These are phyloP conservation scores for Lissonota sp. DNA, from an alignment of 2,888 invertebrate species.

Conservation along the genomic window DNA sequence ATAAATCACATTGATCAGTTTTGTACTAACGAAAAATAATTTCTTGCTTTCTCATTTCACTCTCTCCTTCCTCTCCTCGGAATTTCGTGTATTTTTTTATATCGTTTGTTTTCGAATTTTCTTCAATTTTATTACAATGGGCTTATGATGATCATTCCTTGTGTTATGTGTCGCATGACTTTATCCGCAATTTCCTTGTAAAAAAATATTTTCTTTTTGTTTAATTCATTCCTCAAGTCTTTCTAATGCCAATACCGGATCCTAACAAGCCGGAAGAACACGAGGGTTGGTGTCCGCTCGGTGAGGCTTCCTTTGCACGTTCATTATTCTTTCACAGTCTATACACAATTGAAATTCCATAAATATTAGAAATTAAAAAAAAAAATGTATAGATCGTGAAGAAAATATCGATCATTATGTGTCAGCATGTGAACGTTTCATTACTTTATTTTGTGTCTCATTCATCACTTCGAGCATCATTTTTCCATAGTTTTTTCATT, in stretches of 20 bases:
- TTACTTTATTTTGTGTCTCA: conserved; percentile 35
- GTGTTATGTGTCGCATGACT: conserved; percentile 52
- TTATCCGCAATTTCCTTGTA: conserved; percentile 24
- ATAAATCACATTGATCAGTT: conserved; percentile 73
- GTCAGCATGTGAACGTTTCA: conserved; percentile 51
- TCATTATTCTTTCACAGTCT: conserved; percentile 74
- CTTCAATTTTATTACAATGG: conserved; percentile 56
- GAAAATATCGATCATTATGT: conserved; percentile 59
- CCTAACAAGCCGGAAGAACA: conserved; percentile 95
- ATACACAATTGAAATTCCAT: conserved; percentile 46
- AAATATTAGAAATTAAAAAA: neutral
- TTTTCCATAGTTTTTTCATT: conserved; percentile 49
- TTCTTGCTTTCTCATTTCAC: conserved; percentile 65
- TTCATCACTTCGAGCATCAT: conserved; percentile 37
- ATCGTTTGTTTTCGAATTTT: conserved; percentile 51
- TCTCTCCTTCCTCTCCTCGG: conserved; percentile 60
- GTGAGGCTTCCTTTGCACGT: conserved; percentile 86
- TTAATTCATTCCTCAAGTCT: conserved; percentile 76
- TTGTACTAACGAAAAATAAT: conserved; percentile 72
- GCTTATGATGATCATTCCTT: conserved; percentile 50
- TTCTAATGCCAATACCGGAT: conserved; percentile 91
- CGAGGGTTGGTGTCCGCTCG: conserved; percentile 95
- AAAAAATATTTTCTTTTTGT: conserved; percentile 40
- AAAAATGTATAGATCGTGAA: conserved; percentile 53
- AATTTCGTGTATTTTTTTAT: conserved; percentile 41